phyloP scores from a whole-genome alignment of 2,797 vertebrate species.

The Clangula hyemalis region DNA sequence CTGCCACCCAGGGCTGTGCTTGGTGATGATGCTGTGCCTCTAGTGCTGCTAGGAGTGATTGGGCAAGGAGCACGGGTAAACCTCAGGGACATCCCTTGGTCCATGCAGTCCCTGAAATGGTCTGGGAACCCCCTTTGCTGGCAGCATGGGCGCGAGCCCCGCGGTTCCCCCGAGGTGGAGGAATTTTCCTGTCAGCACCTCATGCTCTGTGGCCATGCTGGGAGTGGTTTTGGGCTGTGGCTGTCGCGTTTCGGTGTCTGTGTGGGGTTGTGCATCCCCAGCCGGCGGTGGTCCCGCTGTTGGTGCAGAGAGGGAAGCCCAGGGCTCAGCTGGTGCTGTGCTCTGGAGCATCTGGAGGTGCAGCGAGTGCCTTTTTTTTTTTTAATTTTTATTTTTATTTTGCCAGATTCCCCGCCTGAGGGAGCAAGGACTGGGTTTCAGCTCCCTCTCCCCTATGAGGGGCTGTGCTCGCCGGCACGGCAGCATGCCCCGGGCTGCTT shows the following conservation, averaged over 20 bases:
- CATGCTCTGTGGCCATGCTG: rapidly evolving
- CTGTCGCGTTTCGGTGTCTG: rapidly evolving
- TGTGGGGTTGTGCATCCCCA: not conserved
- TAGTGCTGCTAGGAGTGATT: too few species aligned
- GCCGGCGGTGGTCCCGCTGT: not conserved
- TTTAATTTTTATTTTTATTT: too few species aligned
- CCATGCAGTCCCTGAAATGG: not conserved
- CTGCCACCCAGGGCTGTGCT: too few species aligned
- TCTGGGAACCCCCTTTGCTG: not conserved
- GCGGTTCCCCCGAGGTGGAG: not conserved
- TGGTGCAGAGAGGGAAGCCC: not conserved
- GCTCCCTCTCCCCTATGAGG: too few species aligned
- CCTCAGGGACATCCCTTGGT: not conserved
- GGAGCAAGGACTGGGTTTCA: not conserved
- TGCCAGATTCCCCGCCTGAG: too few species aligned
- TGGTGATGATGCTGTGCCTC: too few species aligned
- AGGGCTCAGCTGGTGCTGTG: not conserved
- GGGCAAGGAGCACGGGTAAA: too few species aligned
- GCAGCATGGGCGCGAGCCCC: not conserved
- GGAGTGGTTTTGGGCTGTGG: not conserved
- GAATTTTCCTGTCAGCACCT: not conserved
- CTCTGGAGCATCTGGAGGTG: not conserved
- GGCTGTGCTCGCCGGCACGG: not conserved
- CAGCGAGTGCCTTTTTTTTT: not conserved
- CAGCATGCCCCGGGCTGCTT: rapidly evolving